These are phyloP conservation scores for Achatina immaculata DNA, from an alignment of 1,140 invertebrate species.

Conservation along the genomic window DNA sequence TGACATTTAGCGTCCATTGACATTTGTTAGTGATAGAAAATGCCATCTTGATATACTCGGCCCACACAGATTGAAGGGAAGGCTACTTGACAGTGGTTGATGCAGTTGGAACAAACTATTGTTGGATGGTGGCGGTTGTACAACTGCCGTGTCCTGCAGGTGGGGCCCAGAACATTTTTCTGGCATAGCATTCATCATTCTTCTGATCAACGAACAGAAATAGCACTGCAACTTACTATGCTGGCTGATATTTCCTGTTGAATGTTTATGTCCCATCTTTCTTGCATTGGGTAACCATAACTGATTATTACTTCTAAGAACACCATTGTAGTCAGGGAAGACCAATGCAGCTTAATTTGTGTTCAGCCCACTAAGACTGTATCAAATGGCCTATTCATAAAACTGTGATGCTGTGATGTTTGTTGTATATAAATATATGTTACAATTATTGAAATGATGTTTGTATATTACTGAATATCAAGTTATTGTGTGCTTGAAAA, in stretches of 20 bases:
- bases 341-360: not conserved
- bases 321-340: too few relatives aligned
- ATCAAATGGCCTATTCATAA: conserved; percentile 5
- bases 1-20: too few relatives aligned
- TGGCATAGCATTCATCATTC: not conserved
- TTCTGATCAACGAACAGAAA: not conserved
- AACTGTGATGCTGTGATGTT: not conserved
- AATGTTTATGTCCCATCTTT: too few relatives aligned
- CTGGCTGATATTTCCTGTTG: too few relatives aligned
- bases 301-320: too few relatives aligned
- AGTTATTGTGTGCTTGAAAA: not conserved
- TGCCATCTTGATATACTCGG: not conserved
- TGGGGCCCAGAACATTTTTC: too few relatives aligned
- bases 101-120: too few relatives aligned
- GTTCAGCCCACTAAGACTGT: not conserved
- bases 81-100: too few relatives aligned
- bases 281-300: too few relatives aligned
- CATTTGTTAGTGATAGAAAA: not conserved
- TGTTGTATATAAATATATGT: not conserved
- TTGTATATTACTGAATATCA: not conserved
- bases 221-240: not conserved
- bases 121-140: too few relatives aligned
- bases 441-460: not conserved
- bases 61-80: too few relatives aligned
- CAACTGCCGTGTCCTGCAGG: too few relatives aligned